Evolutionary conservation across 1,140 invertebrate species (phyloP).

Genomic region (Aplysia californica): DNA sequence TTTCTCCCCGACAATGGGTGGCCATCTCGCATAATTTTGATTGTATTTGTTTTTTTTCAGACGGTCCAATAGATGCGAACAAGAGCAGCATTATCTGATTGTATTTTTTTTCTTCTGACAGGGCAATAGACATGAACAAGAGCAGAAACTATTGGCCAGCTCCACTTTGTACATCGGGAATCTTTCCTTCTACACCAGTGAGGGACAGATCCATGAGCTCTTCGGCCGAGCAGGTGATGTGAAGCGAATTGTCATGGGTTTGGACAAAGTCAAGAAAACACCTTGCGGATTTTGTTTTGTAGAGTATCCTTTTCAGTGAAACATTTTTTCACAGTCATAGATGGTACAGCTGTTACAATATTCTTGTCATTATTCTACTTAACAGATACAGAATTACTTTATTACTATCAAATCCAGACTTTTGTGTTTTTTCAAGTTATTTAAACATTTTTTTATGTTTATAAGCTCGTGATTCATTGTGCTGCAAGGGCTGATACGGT

Average conservation of each 20-base stretch:
- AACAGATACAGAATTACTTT: too few relatives aligned
- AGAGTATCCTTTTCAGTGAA: constrained; percentile 83
- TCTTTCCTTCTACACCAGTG: constrained; percentile 98
- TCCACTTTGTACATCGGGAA: constrained; percentile 97
- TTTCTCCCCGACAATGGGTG: neutral
- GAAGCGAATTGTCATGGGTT: constrained; percentile 95
- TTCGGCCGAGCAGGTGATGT: constrained; percentile 97
- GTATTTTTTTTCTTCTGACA: constrained; percentile 69
- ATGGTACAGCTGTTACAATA: too few relatives aligned
- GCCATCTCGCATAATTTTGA: neutral
- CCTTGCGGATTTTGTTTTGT: constrained; percentile 99
- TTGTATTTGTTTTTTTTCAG: neutral
- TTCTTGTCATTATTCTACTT: too few relatives aligned
- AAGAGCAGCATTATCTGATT: neutral
- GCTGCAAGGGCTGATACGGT: too few relatives aligned
- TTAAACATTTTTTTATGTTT: too few relatives aligned
- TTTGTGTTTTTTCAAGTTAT: too few relatives aligned
- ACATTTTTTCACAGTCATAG: too few relatives aligned
- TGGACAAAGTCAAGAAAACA: constrained; percentile 98
- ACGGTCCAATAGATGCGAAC: too few relatives aligned
- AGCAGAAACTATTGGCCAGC: constrained; percentile 79
- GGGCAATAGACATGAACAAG: constrained; percentile 94
- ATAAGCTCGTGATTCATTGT: too few relatives aligned
- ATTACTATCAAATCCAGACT: too few relatives aligned
- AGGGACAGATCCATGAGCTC: constrained; percentile 98